A percentile compares a stretch with the other conserved stretches of the same genome.
These are phyloP conservation scores for Columbina picui DNA, from an alignment of 2,113 vertebrate species.

Conservation along the genomic window DNA sequence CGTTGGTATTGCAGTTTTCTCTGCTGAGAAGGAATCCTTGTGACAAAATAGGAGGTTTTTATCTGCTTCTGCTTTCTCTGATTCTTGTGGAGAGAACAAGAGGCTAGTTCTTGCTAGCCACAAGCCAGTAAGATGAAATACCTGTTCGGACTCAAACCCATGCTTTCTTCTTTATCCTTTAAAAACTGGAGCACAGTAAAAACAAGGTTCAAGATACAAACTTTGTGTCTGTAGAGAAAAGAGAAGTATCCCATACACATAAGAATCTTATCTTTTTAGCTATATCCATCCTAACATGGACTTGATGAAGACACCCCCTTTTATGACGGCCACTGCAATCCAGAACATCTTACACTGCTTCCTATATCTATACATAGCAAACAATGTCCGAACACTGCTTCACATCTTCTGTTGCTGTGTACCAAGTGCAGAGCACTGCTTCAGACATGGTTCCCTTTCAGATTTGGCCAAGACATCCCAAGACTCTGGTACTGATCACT, in stretches of 20 bases:
- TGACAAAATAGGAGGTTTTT: background rate
- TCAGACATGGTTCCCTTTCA: background rate
- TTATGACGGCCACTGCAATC: background rate
- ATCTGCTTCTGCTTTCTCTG: background rate
- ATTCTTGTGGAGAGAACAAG: background rate
- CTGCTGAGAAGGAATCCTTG: background rate
- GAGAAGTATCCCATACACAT: rapidly evolving
- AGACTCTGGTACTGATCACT: background rate
- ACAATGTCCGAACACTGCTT: background rate
- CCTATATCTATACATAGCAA: background rate
- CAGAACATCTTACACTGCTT: background rate
- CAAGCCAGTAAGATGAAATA: background rate
- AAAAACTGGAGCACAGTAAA: background rate
- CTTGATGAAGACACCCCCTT: background rate
- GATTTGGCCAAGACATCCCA: background rate
- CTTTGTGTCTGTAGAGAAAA: background rate
- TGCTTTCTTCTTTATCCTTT: background rate
- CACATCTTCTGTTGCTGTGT: background rate
- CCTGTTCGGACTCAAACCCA: background rate
- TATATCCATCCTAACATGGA: background rate
- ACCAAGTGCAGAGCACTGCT: background rate
- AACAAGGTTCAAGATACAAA: background rate
- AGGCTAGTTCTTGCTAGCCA: background rate
- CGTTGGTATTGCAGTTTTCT: background rate
- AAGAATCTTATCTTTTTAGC: background rate